These are phyloP conservation scores for Meganola albula DNA, from an alignment of 2,888 invertebrate genomes.

Conservation along the genomic window DNA sequence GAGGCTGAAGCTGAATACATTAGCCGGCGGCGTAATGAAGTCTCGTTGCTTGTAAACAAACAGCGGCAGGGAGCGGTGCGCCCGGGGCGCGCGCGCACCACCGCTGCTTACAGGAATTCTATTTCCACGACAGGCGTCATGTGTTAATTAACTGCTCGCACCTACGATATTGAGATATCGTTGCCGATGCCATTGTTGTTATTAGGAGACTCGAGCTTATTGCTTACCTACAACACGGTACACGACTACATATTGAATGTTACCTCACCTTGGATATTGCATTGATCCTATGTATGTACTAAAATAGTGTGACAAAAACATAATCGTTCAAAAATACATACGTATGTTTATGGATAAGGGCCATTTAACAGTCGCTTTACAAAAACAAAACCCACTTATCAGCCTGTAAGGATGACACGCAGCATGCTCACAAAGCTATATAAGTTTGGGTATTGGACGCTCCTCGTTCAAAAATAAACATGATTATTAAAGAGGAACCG, in stretches of 20 bases:
- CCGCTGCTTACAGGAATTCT: constrained; percentile 69
- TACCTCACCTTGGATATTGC: constrained; percentile 15
- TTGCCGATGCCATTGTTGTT: constrained; percentile 69
- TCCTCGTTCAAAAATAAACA: constrained; percentile 70
- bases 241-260: constrained; percentile 26
- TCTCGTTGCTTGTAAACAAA: constrained; percentile 78
- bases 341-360: too few relatives aligned
- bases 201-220: constrained; percentile 70
- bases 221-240: constrained; percentile 41
- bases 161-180: constrained; percentile 76
- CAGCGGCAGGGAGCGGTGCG: constrained; percentile 49
- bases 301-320: too few relatives aligned
- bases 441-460: constrained; percentile 66
- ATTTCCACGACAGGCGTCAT: constrained; percentile 75
- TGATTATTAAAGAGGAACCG: constrained; percentile 69
- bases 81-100: constrained; percentile 68
- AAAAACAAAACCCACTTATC: too few relatives aligned
- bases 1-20: constrained; percentile 78
- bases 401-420: too few relatives aligned
- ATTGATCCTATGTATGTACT: too few relatives aligned
- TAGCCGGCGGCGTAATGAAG: constrained; percentile 78
- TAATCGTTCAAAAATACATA: too few relatives aligned
- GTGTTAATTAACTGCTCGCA: constrained; percentile 76
- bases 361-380: too few relatives aligned
- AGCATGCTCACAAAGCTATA: too few relatives aligned